Evolutionary conservation across 2,888 invertebrate genomes (phyloP).

Genomic region (Andrena haemorrhoa): DNA sequence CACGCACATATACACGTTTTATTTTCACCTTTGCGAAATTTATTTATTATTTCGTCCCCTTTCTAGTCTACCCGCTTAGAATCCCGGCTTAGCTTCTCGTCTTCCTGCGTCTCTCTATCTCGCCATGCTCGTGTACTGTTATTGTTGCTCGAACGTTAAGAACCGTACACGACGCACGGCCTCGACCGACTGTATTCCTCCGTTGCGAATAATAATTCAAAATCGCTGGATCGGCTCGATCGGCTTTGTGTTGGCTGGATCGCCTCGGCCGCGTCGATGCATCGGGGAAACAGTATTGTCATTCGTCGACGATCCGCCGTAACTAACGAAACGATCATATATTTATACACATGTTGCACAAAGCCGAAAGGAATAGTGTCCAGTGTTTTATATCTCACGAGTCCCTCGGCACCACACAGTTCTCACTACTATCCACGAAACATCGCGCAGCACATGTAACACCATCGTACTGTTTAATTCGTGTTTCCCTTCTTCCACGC

Average conservation of each 20-base stretch:
- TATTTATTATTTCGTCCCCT: background rate
- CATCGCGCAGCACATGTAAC: constrained; percentile 59
- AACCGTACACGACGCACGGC: constrained; percentile 8
- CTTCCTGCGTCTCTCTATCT: constrained; percentile 39
- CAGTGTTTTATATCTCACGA: constrained; percentile 30
- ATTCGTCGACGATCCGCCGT: constrained; percentile 2
- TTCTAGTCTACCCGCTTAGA: background rate
- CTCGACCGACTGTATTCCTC: background rate
- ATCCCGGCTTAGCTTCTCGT: background rate
- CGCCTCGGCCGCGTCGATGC: constrained; percentile 7
- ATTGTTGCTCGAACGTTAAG: constrained; percentile 5
- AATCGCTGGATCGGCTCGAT: background rate
- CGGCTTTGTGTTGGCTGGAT: constrained; percentile 14
- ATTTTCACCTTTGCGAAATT: constrained; percentile 1
- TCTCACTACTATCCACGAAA: constrained; percentile 32
- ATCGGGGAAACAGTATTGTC: constrained; percentile 36
- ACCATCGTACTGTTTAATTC: constrained; percentile 56
- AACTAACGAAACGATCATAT: background rate
- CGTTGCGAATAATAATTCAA: constrained; percentile 13
- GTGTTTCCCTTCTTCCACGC: constrained; percentile 58
- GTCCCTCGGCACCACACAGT: constrained; percentile 35
- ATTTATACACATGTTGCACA: constrained; percentile 12
- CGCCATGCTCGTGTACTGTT: constrained; percentile 16
- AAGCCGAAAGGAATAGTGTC: constrained; percentile 31
- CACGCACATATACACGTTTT: constrained; percentile 34